Evolutionary conservation across 2,797 vertebrate genomes (phyloP).

Genomic region (Microchirus variegatus): DNA sequence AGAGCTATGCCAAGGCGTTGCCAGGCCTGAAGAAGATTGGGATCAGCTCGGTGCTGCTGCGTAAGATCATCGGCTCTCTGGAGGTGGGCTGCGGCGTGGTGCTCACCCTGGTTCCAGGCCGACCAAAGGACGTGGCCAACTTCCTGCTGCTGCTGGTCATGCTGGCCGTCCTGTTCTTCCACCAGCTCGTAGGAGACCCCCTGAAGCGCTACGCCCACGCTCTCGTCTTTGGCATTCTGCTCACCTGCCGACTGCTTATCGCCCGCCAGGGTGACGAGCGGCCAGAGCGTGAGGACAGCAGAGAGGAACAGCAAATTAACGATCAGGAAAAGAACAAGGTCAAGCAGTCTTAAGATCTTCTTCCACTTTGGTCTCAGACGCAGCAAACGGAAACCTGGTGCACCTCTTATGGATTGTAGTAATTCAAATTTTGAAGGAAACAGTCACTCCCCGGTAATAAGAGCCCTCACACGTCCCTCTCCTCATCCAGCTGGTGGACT

Average conservation of each 20-base stretch:
- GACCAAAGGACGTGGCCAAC: conserved; percentile 97
- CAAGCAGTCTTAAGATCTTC: conserved; percentile 88
- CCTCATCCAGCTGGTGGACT: conserved; percentile 48
- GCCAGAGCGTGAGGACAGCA: conserved; percentile 81
- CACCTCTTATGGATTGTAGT: conserved; percentile 64
- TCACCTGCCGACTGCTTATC: conserved; percentile 95
- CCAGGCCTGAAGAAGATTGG: conserved; percentile 96
- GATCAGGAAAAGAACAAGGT: conserved; percentile 95
- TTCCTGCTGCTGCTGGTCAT: conserved; percentile 95
- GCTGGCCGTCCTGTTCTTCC: conserved; percentile 96
- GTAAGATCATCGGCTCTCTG: conserved; percentile 95
- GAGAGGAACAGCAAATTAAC: conserved; percentile 83
- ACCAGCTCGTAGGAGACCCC: conserved; percentile 97
- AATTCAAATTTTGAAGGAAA: conserved; percentile 60
- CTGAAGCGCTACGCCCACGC: conserved; percentile 97
- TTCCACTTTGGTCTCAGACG: conserved; percentile 30
- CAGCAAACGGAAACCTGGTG: conserved; percentile 47
- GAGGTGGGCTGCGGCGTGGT: conserved; percentile 95
- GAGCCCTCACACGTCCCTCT: conserved; percentile 19
- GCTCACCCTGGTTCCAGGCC: conserved; percentile 93
- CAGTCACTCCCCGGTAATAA: conserved; percentile 62
- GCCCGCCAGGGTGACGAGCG: conserved; percentile 95
- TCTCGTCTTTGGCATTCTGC: conserved; percentile 97
- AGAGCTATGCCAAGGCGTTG: conserved; percentile 95
- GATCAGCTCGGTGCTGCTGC: conserved; percentile 93